Percentiles rank a stretch among this genome's conserved stretches.
Evolutionary conservation across 2,888 invertebrate species (phyloP).

Genomic region (Cryptocheilus praepositus): DNA sequence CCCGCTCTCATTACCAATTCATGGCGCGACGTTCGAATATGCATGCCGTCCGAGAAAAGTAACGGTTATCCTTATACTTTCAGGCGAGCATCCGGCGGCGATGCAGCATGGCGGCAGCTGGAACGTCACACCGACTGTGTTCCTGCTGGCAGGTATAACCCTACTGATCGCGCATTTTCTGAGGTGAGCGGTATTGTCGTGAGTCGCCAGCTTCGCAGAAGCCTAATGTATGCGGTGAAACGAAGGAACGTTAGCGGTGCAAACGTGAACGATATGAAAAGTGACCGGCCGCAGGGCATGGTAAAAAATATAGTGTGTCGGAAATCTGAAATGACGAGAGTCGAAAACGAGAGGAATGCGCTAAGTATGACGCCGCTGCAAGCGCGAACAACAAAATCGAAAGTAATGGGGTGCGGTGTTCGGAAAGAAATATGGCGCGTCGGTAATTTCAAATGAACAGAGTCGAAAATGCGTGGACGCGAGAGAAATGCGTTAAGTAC

Average conservation of each 20-base stretch:
- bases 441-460: too few relatives aligned
- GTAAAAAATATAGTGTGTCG: too few relatives aligned
- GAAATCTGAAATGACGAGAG: too few relatives aligned
- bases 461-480: too few relatives aligned
- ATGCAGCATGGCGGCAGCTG: conserved; percentile 80
- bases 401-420: too few relatives aligned
- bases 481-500: too few relatives aligned
- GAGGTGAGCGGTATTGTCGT: conserved; percentile 68
- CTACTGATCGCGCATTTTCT: conserved; percentile 67
- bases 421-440: too few relatives aligned
- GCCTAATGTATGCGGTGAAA: not conserved
- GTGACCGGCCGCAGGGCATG: too few relatives aligned
- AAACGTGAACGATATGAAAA: too few relatives aligned
- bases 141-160: conserved; percentile 63
- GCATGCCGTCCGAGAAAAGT: not conserved
- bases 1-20: not conserved
- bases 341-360: too few relatives aligned
- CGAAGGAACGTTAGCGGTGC: not conserved
- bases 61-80: conserved; percentile 37
- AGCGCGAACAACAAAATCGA: too few relatives aligned
- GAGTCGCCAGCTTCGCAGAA: not conserved
- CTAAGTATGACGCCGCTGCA: too few relatives aligned
- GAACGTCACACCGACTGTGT: conserved; percentile 64
- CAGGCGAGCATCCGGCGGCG: conserved; percentile 91
- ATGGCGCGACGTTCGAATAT: not conserved